Evolutionary conservation across 53 echinoderm and acorn worm genomes (phyloP), one percentile per base, ranked within the genome.

Genomic region (Crossaster papposus): DNA sequence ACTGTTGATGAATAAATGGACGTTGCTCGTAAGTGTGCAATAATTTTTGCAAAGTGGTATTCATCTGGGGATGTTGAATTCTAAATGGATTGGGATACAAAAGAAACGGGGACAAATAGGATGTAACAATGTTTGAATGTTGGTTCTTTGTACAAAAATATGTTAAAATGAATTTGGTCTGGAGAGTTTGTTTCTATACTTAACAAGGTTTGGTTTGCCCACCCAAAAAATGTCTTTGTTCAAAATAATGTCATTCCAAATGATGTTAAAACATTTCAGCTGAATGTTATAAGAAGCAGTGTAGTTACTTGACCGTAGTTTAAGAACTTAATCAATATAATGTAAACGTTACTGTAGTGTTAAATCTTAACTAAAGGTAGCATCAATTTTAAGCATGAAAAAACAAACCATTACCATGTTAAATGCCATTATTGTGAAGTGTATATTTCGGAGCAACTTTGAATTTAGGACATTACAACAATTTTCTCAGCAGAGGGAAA

Each of bases 221-320:
- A n/a, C n/a, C n/a, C 31, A 76, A 83, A 36, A 23, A 62, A 54
- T 58, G 37, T 76, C 32, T 85, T 51, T 64, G 87, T 77, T 68
- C 37, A 76, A 26, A 87, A 44, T 77, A 23, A 75, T 36, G 38
- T 54, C 87, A 77, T 87, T 87, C 87, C 77, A 35, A 74, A 51
- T 72, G 26, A 17, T 58, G 36, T 36, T 72, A 87, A 76, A 14
- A 77, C 24, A 87, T 54, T 35, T 86, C 54, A 86, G 58, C 77
- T 36, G 20, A 29, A 74, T 72, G 35, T 87, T 77, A 35, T 14
- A 24, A 33, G 81, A 33, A 74, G 33, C 22, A 34, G 74, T 14
- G 74, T 23, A 68, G 26, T 24, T 68, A 26, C 28, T 10, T 68
- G 4, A 28, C 11, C 11, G 28, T 68, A 26, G 68, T 12, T 68